These are phyloP conservation scores for Poicephalus gulielmi DNA, from an alignment of 2,113 vertebrate genomes.

Conservation along the genomic window DNA sequence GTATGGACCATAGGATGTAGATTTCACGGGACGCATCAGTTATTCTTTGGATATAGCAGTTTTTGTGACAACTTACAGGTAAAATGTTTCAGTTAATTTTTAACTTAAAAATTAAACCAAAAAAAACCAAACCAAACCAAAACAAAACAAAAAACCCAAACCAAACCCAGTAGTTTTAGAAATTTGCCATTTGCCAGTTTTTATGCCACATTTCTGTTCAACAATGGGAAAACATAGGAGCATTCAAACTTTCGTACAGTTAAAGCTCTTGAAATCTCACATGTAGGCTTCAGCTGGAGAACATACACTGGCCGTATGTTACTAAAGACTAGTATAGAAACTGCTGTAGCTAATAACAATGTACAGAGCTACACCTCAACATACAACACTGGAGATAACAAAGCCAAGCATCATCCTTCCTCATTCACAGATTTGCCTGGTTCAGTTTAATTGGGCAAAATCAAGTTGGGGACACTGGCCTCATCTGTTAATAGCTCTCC, in stretches of 20 bases:
- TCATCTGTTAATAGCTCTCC: neutral
- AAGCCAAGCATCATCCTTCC: neutral
- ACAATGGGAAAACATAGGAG: neutral
- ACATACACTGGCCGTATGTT: neutral
- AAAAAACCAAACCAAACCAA: neutral
- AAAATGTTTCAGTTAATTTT: neutral
- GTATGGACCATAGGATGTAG: neutral
- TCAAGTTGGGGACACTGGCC: neutral
- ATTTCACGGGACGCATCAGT: neutral
- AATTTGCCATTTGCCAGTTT: neutral
- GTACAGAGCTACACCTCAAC: neutral
- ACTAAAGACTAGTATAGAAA: neutral
- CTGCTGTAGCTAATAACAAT: neutral
- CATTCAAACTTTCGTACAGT: neutral
- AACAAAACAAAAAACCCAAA: neutral
- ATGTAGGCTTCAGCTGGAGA: neutral
- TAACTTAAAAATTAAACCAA: neutral
- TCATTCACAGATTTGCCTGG: neutral
- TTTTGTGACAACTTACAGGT: neutral
- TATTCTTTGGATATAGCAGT: neutral
- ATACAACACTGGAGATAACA: neutral
- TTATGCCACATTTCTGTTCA: neutral
- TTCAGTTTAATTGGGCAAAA: neutral
- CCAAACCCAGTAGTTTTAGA: neutral
- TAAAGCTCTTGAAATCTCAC: neutral